These are phyloP conservation scores for Apotomis capreana DNA, from an alignment of 2,888 invertebrate genomes.

Conservation along the genomic window DNA sequence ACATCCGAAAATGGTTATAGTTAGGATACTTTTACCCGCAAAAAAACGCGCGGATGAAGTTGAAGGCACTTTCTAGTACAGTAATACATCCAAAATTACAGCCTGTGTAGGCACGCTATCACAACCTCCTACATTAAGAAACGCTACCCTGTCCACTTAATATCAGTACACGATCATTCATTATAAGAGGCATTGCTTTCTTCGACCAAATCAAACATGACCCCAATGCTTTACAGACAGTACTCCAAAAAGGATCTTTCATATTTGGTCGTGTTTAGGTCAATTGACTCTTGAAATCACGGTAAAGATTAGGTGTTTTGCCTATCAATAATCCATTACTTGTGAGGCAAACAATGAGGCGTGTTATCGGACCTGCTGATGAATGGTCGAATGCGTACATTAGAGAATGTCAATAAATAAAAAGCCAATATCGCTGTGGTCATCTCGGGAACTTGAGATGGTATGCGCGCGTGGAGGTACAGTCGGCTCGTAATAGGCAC, in stretches of 20 bases:
- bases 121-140: constrained; percentile 69
- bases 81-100: constrained; percentile 53
- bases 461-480: constrained; percentile 44
- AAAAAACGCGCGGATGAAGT: no score
- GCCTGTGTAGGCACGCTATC: constrained; percentile 67
- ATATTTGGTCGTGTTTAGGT: constrained; percentile 57
- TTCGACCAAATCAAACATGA: constrained; percentile 10
- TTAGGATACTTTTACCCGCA: no score
- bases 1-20: no score
- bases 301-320: constrained; percentile 74
- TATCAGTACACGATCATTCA: constrained; percentile 75
- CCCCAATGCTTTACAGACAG: background rate
- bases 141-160: constrained; percentile 72
- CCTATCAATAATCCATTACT: constrained; percentile 81
- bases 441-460: constrained; percentile 67
- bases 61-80: no score
- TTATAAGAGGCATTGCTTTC: constrained; percentile 44
- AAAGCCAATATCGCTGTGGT: constrained; percentile 73
- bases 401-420: constrained; percentile 83
- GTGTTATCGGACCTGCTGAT: constrained; percentile 77
- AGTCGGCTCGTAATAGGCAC: constrained; percentile 32
- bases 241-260: background rate
- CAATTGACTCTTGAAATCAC: constrained; percentile 68
- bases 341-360: constrained; percentile 78
- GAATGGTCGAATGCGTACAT: constrained; percentile 72